These are phyloP conservation scores for Malacoraja senta DNA, from an alignment of 2,797 vertebrate species.

Conservation along the genomic window DNA sequence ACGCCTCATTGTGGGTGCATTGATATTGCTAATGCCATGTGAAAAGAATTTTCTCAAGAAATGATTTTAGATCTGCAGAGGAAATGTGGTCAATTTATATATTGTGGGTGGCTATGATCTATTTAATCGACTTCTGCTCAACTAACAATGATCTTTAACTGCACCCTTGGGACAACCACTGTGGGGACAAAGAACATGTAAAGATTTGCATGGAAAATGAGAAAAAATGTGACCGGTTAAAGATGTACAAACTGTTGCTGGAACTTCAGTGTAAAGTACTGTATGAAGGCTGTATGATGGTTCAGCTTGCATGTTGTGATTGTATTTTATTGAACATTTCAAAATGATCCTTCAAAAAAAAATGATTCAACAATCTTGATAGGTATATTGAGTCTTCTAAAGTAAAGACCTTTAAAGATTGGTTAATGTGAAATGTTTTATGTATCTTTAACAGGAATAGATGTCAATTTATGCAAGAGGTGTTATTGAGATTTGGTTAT, in stretches of 20 bases:
- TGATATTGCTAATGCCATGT: not conserved
- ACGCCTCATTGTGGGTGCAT: not conserved
- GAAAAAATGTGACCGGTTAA: not conserved
- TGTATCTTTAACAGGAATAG: not conserved
- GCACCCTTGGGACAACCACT: not conserved
- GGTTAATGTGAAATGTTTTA: conserved; percentile 17
- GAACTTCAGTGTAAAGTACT: conserved; percentile 1
- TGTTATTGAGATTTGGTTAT: not conserved
- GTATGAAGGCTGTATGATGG: not conserved
- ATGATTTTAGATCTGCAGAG: conserved; percentile 17
- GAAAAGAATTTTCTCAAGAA: conserved; percentile 19
- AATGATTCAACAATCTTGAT: not conserved
- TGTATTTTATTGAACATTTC: conserved; percentile 1
- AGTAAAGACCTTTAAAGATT: not conserved
- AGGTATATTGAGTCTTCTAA: not conserved
- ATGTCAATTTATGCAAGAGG: not conserved
- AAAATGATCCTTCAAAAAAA: not conserved
- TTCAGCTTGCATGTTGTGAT: not conserved
- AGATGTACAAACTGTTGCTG: not conserved
- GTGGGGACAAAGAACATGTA: not conserved
- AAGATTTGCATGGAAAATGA: not conserved
- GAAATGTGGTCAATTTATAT: not conserved
- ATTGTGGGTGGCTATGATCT: not conserved
- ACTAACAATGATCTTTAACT: conserved; percentile 11
- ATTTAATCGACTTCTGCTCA: not conserved